Base-by-base conservation (phyloP, 23 tunicate genomes). In the Halocynthia aurantium region DNA sequence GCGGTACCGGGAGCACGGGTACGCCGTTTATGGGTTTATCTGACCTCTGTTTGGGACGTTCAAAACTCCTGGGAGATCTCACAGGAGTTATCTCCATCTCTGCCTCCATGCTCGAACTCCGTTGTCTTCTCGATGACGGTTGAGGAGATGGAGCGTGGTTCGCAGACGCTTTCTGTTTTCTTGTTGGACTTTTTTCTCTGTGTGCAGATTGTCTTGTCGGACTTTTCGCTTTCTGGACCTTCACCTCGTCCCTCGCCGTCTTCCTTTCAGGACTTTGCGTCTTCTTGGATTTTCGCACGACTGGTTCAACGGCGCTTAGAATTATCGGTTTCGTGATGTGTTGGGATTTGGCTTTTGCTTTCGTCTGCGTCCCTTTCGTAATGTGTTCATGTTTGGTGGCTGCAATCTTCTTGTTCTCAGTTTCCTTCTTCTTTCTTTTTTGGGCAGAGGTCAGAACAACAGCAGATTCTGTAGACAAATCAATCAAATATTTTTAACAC, bases 201-300 rank as follows among this genome's bases (percentile, higher is more conserved):
- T 31, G 44, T 31, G 44, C 44, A 31, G 44, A 31, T 31, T 31
- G 44, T 31, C 44, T 31, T 4, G 44, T 31, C 4, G 44, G 44
- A 31, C 44, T 31, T 31, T 0, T 31, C 44, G 44, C 1, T 4
- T 31, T 31, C 44, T 31, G 44, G 44, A 31, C 44, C 44, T 31
- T 31, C 44, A 31, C 4, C 44, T 31, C 44, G 44, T 31, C 4
- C 44, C 44, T 31, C 2, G 44, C 44, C 44, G 44, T 31, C 44
- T 15, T 65, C 31, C 70, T 65, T 20, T 65, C 70, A 10, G 70
- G 70, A 65, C 70, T 65, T 11, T 40, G 9, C 31, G 70, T 20
- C 9, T 65, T 40, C 31, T 65, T 11, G 49, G 49, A 8, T 10
- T 40, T 11, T 15, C 70, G 15, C 9, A 49, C 5, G 10, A 65